Conservation (phyloP, 2,888 invertebrate genomes). For the Muscina levida region DNA sequence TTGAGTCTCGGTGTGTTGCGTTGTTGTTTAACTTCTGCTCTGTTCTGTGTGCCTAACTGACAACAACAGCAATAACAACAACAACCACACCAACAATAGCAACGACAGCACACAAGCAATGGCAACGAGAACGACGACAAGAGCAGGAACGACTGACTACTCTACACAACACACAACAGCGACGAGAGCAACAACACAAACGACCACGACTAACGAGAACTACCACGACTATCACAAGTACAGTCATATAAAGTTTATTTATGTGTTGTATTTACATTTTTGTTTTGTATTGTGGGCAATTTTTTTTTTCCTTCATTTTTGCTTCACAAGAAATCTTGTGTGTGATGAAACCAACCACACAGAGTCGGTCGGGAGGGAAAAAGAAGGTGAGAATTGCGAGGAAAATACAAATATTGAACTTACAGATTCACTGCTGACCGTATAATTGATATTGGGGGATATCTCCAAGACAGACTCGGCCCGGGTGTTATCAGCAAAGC, state of each 20-base stretch:
- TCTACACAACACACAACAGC: conserved; percentile 68
- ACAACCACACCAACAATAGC: too few species aligned
- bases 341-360: background rate
- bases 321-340: conserved; percentile 14
- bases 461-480: conserved; percentile 80
- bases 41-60: conserved; percentile 42
- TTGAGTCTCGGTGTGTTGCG: conserved; percentile 38
- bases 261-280: conserved; percentile 57
- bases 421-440: conserved; percentile 80
- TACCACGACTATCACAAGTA: conserved; percentile 66
- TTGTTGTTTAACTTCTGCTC: conserved; percentile 64
- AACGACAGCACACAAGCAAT: conserved; percentile 69
- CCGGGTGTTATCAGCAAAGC: conserved; percentile 79
- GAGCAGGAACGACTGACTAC: conserved; percentile 67
- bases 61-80: conserved; percentile 71
- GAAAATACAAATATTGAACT: conserved; percentile 69
- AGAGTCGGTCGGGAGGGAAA: background rate
- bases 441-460: conserved; percentile 80
- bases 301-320: conserved; percentile 15
- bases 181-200: conserved; percentile 35
- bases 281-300: conserved; percentile 64
- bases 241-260: conserved; percentile 64
- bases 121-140: conserved; percentile 68
- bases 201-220: conserved; percentile 61
- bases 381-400: conserved; percentile 27